Base-by-base conservation (phyloP, 2,797 vertebrate genomes). In the Peromyscus melanophrys region DNA sequence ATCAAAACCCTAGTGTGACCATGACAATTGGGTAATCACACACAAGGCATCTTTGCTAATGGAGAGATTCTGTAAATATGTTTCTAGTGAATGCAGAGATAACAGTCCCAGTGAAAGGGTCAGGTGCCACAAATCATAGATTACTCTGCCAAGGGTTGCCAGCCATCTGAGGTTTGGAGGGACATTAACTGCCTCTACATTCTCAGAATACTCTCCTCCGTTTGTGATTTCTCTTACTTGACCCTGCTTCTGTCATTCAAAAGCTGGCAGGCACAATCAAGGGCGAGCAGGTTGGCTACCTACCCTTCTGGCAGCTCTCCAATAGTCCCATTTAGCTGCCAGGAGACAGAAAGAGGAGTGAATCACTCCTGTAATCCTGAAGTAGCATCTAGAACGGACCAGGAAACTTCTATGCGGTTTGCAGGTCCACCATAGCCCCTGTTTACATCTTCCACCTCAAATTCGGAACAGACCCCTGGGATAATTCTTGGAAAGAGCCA, bases 1-100 rank as follows among this genome's bases (percentile, higher is more conserved):
- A 96, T 96, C 94, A 96, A 96, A 97, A 97, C 88, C 97, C 94
- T 65, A 61, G 95, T 97, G 97, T 96, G 97, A 95, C 96, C 94
- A 94, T 93, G 96, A 92, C 97, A 98, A 98, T 97, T 96, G 96
- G 96, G 92, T 97, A 97, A 98, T 98, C 95, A 97, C 96, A 96
- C 92, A 95, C 91, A 94, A 97, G 97, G 96, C 97, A 97, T 97
- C 96, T 97, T 93, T 96, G 91, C 97, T 97, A 98, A 98, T 98
- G 97, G 96, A 98, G 97, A 97, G 96, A 98, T 97, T 96, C 96
- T 97, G 97, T 97, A 98, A 98, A 98, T 97, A 98, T 84, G 96
- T 97, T 98, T 93, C 96, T 96, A 96, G 96, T 98, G 97, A 98
- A 97, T 97, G 94, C 97, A 97, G 86, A 97, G 97, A 97, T 96